A percentile compares a stretch with the other conserved stretches of the same genome.
phyloP scores from a whole-genome alignment of 2,113 vertebrate genomes.

The Tympanuchus pallidicinctus region DNA sequence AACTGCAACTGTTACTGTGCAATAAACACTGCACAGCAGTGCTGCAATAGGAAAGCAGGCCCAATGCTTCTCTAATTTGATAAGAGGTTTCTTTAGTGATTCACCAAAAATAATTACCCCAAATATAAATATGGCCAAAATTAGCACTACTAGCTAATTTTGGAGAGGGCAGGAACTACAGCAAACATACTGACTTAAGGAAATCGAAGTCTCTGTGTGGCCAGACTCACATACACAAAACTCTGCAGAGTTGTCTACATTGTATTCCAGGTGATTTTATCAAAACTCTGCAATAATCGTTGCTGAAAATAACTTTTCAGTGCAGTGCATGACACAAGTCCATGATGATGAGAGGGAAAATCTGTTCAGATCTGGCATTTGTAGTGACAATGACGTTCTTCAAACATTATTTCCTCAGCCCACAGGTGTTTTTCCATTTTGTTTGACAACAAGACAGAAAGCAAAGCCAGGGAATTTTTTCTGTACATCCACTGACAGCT shows the following conservation, averaged over 20 bases:
- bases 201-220: neutral
- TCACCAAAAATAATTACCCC: conserved; percentile 40
- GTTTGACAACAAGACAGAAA: conserved; percentile 2
- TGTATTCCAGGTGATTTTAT: neutral
- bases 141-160: conserved; percentile 7
- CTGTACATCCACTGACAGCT: neutral
- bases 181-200: conserved; percentile 15
- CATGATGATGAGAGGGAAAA: neutral
- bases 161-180: neutral
- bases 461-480: neutral
- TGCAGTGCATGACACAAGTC: neutral
- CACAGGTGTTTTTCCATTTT: conserved; percentile 5
- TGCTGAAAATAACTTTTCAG: neutral
- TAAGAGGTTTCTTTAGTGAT: conserved; percentile 42
- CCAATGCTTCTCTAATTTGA: conserved; percentile 23
- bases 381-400: neutral
- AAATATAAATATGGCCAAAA: conserved; percentile 40
- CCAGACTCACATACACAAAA: neutral
- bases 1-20: neutral
- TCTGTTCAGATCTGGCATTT: neutral
- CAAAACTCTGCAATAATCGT: neutral
- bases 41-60: conserved; percentile 3
- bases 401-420: neutral
- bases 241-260: neutral
- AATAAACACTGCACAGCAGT: neutral